A percentile compares a stretch with the other conserved stretches of the same genome.
Conservation (phyloP, 1,140 invertebrate species). For the Venturia canescens region DNA sequence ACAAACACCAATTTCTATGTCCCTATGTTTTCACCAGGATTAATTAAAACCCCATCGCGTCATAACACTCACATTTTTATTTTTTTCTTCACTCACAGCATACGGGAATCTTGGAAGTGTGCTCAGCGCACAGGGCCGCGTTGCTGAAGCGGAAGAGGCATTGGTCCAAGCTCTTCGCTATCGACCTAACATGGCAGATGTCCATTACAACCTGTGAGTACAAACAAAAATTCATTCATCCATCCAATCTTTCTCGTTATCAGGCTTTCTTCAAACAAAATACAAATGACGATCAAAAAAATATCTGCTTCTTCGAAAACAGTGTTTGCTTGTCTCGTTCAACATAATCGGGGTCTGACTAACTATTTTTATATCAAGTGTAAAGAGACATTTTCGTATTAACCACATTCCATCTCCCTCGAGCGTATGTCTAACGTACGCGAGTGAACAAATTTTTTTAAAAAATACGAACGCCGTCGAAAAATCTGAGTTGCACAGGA, state of each 20-base stretch:
- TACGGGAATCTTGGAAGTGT: constrained; percentile 96
- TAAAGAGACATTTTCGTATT: too few relatives aligned
- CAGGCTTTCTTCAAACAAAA: too few relatives aligned
- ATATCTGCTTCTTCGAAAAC: too few relatives aligned
- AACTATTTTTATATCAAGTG: too few relatives aligned
- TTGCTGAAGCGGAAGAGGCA: constrained; percentile 90
- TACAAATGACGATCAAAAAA: too few relatives aligned
- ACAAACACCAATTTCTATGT: background rate
- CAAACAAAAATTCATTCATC: constrained; percentile 21
- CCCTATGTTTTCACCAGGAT: constrained; percentile 15
- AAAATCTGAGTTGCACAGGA: too few relatives aligned
- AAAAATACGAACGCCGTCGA: too few relatives aligned
- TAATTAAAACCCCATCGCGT: background rate
- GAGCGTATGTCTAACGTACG: too few relatives aligned
- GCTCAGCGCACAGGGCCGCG: constrained; percentile 89
- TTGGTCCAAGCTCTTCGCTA: constrained; percentile 91
- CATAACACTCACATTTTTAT: constrained; percentile 4
- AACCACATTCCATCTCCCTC: too few relatives aligned
- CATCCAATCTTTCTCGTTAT: background rate
- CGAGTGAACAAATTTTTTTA: too few relatives aligned
- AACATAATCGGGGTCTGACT: too few relatives aligned
- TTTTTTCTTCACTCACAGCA: constrained; percentile 80
- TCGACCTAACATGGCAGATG: constrained; percentile 96
- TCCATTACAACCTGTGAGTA: constrained; percentile 98
- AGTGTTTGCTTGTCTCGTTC: too few relatives aligned